Evolutionary conservation across 92 coral and sea anemone genomes (phyloP).

Genomic region (Umimayanthus kanabou): DNA sequence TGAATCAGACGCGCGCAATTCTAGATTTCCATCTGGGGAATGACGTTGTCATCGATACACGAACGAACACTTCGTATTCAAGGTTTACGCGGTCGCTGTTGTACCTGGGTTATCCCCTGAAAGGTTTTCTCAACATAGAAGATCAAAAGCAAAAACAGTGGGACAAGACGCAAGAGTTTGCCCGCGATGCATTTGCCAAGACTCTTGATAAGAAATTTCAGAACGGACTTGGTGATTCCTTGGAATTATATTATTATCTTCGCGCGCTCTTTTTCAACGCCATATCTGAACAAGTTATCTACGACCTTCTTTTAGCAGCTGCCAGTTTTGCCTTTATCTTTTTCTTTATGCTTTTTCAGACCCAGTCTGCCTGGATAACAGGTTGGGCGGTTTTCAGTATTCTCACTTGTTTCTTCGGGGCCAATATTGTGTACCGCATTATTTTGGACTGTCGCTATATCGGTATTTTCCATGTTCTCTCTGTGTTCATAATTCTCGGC

Average conservation of each 20-base stretch:
- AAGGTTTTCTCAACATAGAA: constrained; percentile 78
- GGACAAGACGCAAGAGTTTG: constrained; percentile 66
- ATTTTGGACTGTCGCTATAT: constrained; percentile 89
- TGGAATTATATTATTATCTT: constrained; percentile 74
- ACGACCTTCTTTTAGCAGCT: constrained; percentile 88
- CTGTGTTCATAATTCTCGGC: constrained; percentile 93
- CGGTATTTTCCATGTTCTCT: constrained; percentile 90
- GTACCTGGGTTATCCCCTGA: constrained; percentile 84
- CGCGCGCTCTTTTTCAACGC: constrained; percentile 90
- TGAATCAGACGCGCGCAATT: constrained; percentile 69
- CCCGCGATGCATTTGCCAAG: constrained; percentile 78
- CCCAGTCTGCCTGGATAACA: constrained; percentile 92
- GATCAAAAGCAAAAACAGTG: constrained; percentile 79
- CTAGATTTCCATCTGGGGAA: constrained; percentile 84
- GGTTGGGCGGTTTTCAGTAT: constrained; percentile 96
- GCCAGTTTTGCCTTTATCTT: constrained; percentile 93
- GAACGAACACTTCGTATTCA: constrained; percentile 55
- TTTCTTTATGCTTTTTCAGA: constrained; percentile 85
- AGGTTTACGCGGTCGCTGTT: constrained; percentile 77
- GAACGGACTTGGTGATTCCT: constrained; percentile 68
- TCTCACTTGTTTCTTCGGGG: constrained; percentile 86
- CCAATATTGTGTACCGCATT: constrained; percentile 84
- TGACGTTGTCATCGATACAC: constrained; percentile 62
- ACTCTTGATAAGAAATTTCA: constrained; percentile 63
- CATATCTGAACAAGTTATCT: constrained; percentile 89